These are phyloP conservation scores for Chironomus riparius DNA, from an alignment of 2,888 invertebrate genomes.

Conservation along the genomic window DNA sequence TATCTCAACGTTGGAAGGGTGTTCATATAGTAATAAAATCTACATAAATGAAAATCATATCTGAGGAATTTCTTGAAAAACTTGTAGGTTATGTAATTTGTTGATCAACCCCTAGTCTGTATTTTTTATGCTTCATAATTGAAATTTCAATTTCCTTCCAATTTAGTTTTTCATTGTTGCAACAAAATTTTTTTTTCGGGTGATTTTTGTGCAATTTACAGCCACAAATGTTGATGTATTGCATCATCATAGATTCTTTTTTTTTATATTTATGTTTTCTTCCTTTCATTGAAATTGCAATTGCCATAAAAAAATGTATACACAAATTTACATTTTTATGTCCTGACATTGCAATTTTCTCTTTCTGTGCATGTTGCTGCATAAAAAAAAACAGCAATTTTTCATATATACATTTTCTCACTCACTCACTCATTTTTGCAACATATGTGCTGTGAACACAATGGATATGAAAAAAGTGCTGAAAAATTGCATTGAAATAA, in stretches of 20 bases:
- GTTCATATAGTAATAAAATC: background rate
- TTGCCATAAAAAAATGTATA: background rate
- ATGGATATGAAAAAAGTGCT: background rate
- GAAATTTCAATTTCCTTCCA: background rate
- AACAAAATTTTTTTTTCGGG: too few species aligned
- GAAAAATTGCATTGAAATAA: conserved; percentile 6
- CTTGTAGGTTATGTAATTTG: too few species aligned
- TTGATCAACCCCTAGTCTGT: background rate
- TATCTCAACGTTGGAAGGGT: background rate
- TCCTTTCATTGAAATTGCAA: background rate
- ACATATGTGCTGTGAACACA: background rate
- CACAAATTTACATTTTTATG: conserved; percentile 5
- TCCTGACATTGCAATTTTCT: background rate
- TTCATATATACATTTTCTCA: background rate
- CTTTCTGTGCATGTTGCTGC: background rate
- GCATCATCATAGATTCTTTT: background rate
- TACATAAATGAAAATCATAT: background rate
- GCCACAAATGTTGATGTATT: background rate
- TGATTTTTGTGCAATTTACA: too few species aligned
- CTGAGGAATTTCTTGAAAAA: background rate
- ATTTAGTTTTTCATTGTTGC: background rate
- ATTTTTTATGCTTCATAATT: background rate
- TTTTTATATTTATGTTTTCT: too few species aligned
- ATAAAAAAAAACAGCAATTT: background rate
- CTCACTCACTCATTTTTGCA: background rate